Conservation (phyloP, 2,797 vertebrate genomes). For the Vespertilio murinus region DNA sequence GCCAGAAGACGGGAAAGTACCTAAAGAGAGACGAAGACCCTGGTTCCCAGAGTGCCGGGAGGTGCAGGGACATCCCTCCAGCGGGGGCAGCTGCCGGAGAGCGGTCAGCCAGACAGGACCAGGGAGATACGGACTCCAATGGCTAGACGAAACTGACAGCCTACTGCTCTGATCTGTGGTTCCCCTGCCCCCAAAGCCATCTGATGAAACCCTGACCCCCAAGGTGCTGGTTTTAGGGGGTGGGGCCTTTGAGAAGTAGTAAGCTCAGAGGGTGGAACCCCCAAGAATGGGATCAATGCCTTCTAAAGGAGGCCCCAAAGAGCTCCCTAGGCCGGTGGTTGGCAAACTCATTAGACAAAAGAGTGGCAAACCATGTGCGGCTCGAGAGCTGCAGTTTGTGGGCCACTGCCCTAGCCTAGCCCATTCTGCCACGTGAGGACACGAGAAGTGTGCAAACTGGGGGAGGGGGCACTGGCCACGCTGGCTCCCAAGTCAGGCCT, state of each 20-base stretch:
- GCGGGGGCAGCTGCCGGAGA: neutral
- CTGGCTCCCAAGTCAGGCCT: neutral
- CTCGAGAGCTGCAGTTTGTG: too few relatives aligned
- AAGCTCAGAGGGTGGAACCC: neutral
- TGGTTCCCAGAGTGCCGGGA: neutral
- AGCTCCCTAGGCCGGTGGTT: neutral
- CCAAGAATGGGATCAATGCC: neutral
- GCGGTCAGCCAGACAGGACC: neutral
- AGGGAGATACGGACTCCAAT: neutral
- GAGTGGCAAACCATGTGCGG: too few relatives aligned
- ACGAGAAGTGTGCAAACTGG: neutral
- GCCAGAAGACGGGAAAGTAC: neutral
- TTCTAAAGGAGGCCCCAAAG: neutral
- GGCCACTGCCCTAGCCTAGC: too few relatives aligned
- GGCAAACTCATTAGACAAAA: too few relatives aligned
- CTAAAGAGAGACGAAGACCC: neutral
- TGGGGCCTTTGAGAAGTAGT: neutral
- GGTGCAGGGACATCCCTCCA: neutral
- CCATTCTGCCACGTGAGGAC: neutral
- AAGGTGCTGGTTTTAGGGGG: neutral
- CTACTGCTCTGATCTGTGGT: neutral
- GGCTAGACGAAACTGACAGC: neutral
- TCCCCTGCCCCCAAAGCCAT: too few relatives aligned
- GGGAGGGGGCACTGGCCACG: neutral
- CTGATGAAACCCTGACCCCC: neutral